phyloP scores from a whole-genome alignment of 2,797 vertebrate species.

The Buceros bicornis region DNA sequence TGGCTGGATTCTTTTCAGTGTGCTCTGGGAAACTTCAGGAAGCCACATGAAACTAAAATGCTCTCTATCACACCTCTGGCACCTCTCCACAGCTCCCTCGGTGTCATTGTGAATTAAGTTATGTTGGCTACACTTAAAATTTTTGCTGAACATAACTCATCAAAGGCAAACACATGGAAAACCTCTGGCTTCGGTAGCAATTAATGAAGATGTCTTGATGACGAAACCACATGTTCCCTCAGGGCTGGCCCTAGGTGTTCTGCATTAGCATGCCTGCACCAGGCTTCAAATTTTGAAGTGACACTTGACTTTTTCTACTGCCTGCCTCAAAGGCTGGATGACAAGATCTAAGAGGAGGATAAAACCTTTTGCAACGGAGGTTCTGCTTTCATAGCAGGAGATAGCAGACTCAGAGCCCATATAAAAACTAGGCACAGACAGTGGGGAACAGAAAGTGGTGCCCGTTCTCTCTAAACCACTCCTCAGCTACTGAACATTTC shows the following conservation, averaged over 20 bases:
- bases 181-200: conserved; percentile 28
- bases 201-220: background rate
- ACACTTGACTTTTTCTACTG: background rate
- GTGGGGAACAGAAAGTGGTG: background rate
- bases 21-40: conserved; percentile 31
- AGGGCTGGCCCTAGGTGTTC: background rate
- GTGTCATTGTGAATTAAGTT: conserved; percentile 34
- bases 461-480: background rate
- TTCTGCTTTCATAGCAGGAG: background rate
- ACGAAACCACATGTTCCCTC: background rate
- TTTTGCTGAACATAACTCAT: conserved; percentile 40
- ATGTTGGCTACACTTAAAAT: background rate
- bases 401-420: background rate
- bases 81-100: background rate
- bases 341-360: background rate
- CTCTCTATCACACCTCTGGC: conserved; percentile 21
- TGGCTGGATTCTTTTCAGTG: background rate
- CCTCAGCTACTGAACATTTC: background rate
- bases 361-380: background rate
- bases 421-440: background rate
- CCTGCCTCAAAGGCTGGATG: background rate
- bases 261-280: background rate
- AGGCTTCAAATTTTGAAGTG: background rate
- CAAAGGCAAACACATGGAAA: conserved; percentile 31
- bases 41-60: conserved; percentile 49